Base-by-base conservation (phyloP, 2,113 vertebrate genomes). In the rabbit (Oryctolagus cuniculus) region DNA sequence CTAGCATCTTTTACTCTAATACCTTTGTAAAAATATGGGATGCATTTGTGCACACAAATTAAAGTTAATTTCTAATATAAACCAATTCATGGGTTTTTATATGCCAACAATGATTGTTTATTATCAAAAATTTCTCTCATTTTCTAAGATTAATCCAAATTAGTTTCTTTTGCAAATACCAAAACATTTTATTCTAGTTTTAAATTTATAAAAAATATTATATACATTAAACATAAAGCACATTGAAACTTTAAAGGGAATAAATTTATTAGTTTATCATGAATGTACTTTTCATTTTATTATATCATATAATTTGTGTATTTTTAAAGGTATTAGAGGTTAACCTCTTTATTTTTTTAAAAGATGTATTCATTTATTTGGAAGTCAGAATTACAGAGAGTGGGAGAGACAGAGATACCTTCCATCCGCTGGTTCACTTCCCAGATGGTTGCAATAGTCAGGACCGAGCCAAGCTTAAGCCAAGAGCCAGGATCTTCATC, bases 41-140 rank as follows among this genome's bases (percentile, higher is more conserved):
- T 79, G 44, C 13, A 6, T 29, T n/a, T 73, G 4, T 94, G 2
- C 16, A 89, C 74, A 9, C 64, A 89, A 77, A 87, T 84, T 8
- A 74, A 53, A 17, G 15, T 67, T 95, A 85, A 61, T 10, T 53
- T 85, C 94, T 92, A 73, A 29, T 90, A n/a, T 89, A 36, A 34
- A 81, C 12, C 11, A 64, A 44, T 51, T 44, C 17, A n/a, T 5
- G 3, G 25, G 74, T 12, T 77, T 93, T 80, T 17, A 92, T 89
- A 93, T 64, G 17, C 38, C 31, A 63, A 9, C 19, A 75, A 16
- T 73, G 12, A 34, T 38, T 82, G 5, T 34, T 61, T 69, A 61
- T 53, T 74, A 87, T 91, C 2, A 73, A 38, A 2, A 44, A 3
- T 69, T 74, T 34, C 64, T 88, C 15, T 81, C 36, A 2, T 89